Conservation (phyloP, 2,888 invertebrate genomes). For the Mamestra brassicae region DNA sequence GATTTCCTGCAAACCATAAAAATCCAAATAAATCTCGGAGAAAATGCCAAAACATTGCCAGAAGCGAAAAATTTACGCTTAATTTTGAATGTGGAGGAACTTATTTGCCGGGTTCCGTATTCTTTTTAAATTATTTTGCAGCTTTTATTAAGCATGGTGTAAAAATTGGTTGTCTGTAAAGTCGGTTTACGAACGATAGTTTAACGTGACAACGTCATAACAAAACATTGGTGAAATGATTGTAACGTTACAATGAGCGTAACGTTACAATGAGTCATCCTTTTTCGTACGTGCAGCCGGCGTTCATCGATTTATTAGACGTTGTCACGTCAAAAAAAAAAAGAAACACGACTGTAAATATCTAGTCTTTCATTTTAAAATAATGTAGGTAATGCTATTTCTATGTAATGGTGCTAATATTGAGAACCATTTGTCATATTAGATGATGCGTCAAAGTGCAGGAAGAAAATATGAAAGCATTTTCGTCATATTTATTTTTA, state of each 20-base stretch:
- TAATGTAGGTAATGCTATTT: constrained; percentile 9
- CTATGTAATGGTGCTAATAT: constrained; percentile 3
- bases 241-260: too few species aligned
- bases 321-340: too few species aligned
- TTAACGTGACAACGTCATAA: too few species aligned
- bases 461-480: not conserved
- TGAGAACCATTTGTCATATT: constrained; percentile 25
- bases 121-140: not conserved
- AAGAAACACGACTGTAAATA: not conserved
- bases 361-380: constrained; percentile 9
- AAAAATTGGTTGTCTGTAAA: too few species aligned
- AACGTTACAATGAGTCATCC: too few species aligned
- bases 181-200: too few species aligned
- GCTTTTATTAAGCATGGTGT: too few species aligned
- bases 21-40: constrained; percentile 53
- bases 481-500: not conserved
- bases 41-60: constrained; percentile 52
- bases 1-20: constrained; percentile 54
- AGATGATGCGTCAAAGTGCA: constrained; percentile 10
- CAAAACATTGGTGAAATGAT: too few species aligned
- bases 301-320: too few species aligned
- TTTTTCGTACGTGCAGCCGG: too few species aligned
- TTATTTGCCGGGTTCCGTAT: constrained; percentile 23
- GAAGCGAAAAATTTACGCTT: constrained; percentile 32
- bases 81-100: constrained; percentile 25